Evolutionary conservation across 2,888 invertebrate genomes (phyloP), one percentile per base, ranked within the genome.

Genomic region (Lithophane ornitopus): DNA sequence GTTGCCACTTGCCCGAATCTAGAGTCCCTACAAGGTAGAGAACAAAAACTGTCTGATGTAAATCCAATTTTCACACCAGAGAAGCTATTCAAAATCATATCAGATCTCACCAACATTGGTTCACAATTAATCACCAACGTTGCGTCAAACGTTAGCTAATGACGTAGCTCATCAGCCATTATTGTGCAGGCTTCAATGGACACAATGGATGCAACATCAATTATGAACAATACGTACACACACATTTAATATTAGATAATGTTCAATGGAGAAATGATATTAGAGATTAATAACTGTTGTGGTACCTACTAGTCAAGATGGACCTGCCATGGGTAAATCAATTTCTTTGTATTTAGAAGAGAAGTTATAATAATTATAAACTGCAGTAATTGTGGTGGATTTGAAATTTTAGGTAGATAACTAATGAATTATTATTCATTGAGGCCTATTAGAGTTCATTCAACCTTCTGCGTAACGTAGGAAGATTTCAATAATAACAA

Each of bases 231-330:
- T 84, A 70, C 78, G 7, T 49, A 82, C 75, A 66, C 28, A 74
- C 66, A 19, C 76, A 79, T 79, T 81, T 87, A 80, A 81, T 83
- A 79, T 73, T 83, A 85, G 74, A 85, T 87, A 79, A 79, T 81
- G 58, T 70, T 54, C 56, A 39, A 34, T 26, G 54, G 72, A 69
- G 78, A 58, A 77, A 78, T 87, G 71, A 83, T 79, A 70, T 78
- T 59, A 0, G 61, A 70, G 76, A 83, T 76, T 81, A 78, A 80
- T 86, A 73, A 86, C 78, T 68, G 63, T 65, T 65, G 9, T 56
- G 34, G 46, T 67, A n/a, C 1, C 16, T 49, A 22, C 62, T 67
- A 56, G 39, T 49, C 7, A 44, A 56, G 63, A n/a, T 14, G n/a
- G n/a, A 12, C 54, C 34, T 16, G 41, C 28, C 1, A 58, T 58